Conservation (phyloP, 2,888 invertebrate genomes). For the Oscheius sp. region DNA sequence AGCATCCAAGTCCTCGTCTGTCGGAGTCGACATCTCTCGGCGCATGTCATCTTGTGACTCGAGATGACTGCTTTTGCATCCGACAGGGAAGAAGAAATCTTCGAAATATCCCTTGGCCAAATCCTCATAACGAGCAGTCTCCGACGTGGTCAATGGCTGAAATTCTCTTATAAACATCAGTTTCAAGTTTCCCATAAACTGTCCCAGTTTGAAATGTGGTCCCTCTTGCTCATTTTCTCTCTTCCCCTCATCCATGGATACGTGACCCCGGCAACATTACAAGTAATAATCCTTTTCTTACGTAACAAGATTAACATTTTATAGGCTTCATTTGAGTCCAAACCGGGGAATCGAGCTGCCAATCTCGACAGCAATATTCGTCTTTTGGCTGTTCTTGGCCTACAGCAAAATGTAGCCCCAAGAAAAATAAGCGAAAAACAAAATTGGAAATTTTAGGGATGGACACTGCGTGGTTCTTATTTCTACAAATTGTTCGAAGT, state of each 20-base stretch:
- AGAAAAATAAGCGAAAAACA: not conserved
- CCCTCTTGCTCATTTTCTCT: not conserved
- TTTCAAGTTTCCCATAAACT: slow-evolving; percentile 3
- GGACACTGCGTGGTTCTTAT: slow-evolving; percentile 65
- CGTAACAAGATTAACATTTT: not conserved
- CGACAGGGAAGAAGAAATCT: slow-evolving; percentile 59
- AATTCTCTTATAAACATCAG: slow-evolving; percentile 34
- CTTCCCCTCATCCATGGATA: not conserved
- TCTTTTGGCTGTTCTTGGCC: slow-evolving; percentile 53
- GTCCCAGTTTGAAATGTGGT: not conserved
- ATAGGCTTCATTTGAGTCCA: slow-evolving; percentile 35
- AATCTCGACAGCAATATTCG: slow-evolving; percentile 62
- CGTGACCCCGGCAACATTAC: slow-evolving; percentile 18
- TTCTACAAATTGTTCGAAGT: slow-evolving; percentile 69
- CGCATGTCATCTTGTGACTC: not conserved
- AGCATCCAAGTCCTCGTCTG: slow-evolving; percentile 55
- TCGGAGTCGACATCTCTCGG: slow-evolving; percentile 32
- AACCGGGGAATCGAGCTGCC: slow-evolving; percentile 56
- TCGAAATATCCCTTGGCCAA: slow-evolving; percentile 63
- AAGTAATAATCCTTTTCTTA: slow-evolving; percentile 4
- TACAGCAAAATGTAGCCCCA: slow-evolving; percentile 58
- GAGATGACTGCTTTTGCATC: slow-evolving; percentile 13
- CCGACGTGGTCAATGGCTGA: slow-evolving; percentile 63
- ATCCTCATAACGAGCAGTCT: slow-evolving; percentile 61
- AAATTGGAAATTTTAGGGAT: slow-evolving; percentile 47